A percentile compares a stretch with the other conserved stretches of the same genome.
Conservation (phyloP, 2,113 vertebrate genomes). For the Cavia porcellus region DNA sequence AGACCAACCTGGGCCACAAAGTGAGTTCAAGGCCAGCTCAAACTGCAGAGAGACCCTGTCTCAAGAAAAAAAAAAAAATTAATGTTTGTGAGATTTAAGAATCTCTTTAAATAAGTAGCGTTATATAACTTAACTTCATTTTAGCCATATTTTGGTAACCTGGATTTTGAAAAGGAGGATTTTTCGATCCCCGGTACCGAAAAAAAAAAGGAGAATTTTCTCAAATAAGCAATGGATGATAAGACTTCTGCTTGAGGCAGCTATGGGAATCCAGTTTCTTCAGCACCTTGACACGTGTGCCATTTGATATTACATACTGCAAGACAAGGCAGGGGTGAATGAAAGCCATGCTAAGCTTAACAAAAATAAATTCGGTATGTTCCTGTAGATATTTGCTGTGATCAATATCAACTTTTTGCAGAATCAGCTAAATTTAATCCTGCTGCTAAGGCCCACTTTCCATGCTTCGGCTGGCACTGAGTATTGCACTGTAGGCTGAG, state of each 20-base stretch:
- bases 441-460: slow-evolving; percentile 10
- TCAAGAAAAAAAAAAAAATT: too few relatives aligned
- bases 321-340: background rate
- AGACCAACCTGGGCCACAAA: too few relatives aligned
- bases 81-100: background rate
- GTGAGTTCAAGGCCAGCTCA: too few relatives aligned
- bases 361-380: background rate
- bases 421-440: slow-evolving; percentile 12
- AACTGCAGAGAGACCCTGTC: too few relatives aligned
- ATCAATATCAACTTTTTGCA: background rate
- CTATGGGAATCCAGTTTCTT: slow-evolving; percentile 42
- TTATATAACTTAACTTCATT: slow-evolving; percentile 41
- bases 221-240: background rate
- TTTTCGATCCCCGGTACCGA: background rate
- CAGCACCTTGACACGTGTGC: background rate
- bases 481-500: background rate
- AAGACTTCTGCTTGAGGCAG: background rate
- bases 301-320: background rate
- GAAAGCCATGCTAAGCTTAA: background rate
- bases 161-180: slow-evolving; percentile 53
- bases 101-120: background rate
- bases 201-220: background rate
- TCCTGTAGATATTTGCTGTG: slow-evolving; percentile 6
- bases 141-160: slow-evolving; percentile 48
- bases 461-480: background rate